phyloP scores from a whole-genome alignment of 2,797 vertebrate species.

The Scomberomorus guttatus region DNA sequence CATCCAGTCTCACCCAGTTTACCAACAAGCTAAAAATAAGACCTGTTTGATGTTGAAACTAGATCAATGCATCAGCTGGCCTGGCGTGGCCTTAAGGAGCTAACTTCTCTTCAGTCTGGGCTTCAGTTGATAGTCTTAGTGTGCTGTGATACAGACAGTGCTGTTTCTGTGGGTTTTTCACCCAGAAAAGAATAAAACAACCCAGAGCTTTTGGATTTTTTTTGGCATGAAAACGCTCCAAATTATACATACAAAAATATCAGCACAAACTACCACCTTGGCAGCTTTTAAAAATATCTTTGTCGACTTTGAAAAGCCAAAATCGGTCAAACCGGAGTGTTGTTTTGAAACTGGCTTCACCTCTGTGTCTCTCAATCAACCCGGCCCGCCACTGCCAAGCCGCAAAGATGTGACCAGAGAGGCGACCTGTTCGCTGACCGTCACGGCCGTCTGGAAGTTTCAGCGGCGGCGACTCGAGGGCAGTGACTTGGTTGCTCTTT shows the following conservation, averaged over 20 bases:
- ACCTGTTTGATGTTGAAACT: conserved; percentile 73
- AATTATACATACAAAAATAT: conserved; percentile 61
- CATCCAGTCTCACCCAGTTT: conserved; percentile 56
- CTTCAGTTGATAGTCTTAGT: conserved; percentile 8
- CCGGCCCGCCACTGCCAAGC: background rate
- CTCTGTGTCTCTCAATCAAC: conserved; percentile 40
- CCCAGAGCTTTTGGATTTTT: conserved; percentile 42
- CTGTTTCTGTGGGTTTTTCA: conserved; percentile 34
- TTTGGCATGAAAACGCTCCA: conserved; percentile 24
- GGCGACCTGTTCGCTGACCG: conserved; percentile 55
- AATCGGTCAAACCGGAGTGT: conserved; percentile 16
- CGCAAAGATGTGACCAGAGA: conserved; percentile 39
- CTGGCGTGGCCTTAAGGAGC: conserved; percentile 50
- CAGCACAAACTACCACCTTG: conserved; percentile 62
- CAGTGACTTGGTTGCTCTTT: conserved; percentile 50
- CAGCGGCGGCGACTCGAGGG: conserved; percentile 37
- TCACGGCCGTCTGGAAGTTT: conserved; percentile 43
- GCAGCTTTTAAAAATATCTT: conserved; percentile 56
- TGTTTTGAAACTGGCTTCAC: conserved; percentile 34
- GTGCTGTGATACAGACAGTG: conserved; percentile 39
- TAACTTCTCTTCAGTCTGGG: conserved; percentile 48
- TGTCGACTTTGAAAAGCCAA: conserved; percentile 23
- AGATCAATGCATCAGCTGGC: conserved; percentile 75
- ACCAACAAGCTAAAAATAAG: conserved; percentile 75
- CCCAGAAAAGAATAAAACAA: conserved; percentile 56